Conservation (phyloP, 2,888 invertebrate species). For the Dryobotodes eremita region DNA sequence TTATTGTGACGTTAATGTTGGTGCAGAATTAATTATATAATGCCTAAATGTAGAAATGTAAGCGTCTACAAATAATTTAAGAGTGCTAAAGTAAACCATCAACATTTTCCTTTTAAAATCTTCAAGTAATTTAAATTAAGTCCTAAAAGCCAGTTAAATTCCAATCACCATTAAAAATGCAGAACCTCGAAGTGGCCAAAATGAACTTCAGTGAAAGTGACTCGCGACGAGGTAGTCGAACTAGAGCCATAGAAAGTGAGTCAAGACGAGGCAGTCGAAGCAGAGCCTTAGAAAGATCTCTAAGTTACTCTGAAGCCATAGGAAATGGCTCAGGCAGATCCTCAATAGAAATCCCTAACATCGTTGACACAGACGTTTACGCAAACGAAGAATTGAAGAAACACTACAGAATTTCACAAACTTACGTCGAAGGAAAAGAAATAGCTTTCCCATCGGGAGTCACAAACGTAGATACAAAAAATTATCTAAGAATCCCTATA, state of each 20-base stretch:
- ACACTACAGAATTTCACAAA: constrained; percentile 86
- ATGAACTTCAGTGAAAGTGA: constrained; percentile 70
- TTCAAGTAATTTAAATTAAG: too few relatives aligned
- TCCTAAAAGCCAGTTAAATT: too few relatives aligned
- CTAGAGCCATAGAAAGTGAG: constrained; percentile 74
- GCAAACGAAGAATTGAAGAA: constrained; percentile 86
- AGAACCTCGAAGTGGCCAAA: constrained; percentile 34
- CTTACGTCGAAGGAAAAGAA: constrained; percentile 87
- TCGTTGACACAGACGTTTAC: constrained; percentile 85
- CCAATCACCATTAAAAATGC: constrained; percentile 13
- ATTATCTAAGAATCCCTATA: constrained; percentile 57
- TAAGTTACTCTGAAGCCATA: constrained; percentile 88
- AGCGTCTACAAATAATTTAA: too few relatives aligned
- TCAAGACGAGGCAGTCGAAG: constrained; percentile 79
- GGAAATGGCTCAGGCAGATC: constrained; percentile 82
- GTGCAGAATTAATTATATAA: background rate
- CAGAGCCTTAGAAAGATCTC: constrained; percentile 83
- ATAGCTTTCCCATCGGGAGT: constrained; percentile 78
- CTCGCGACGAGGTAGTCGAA: constrained; percentile 80
- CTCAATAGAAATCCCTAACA: constrained; percentile 85
- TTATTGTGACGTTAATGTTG: background rate
- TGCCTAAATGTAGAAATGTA: too few relatives aligned
- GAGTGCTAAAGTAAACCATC: background rate
- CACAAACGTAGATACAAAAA: constrained; percentile 74
- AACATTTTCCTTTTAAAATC: background rate